These are phyloP conservation scores for Lysandra coridon DNA, from an alignment of 2,888 invertebrate species.

Conservation along the genomic window DNA sequence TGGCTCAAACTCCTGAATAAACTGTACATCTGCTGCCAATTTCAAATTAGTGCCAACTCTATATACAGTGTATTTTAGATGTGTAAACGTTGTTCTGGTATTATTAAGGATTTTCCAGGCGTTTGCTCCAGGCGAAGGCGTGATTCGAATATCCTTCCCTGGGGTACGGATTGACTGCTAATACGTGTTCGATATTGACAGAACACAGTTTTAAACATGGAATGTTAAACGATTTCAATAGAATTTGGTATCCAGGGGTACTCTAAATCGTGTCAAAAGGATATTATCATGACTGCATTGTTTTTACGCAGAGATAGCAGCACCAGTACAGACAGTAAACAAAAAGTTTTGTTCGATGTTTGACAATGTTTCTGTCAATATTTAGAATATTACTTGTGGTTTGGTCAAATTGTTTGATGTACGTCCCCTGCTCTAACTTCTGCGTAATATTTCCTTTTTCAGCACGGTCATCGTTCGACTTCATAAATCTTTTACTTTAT, in stretches of 20 bases:
- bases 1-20: conserved; percentile 9
- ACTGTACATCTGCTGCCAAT: conserved; percentile 25
- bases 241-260: neutral
- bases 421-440: too few relatives aligned
- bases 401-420: too few relatives aligned
- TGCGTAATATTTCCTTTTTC: too few relatives aligned
- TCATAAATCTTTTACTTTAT: too few relatives aligned
- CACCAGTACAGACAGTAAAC: too few relatives aligned
- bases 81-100: conserved; percentile 27
- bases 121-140: conserved; percentile 27
- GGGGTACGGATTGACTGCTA: conserved; percentile 27
- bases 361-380: too few relatives aligned
- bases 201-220: neutral
- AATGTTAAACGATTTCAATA: neutral
- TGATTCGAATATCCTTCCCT: conserved; percentile 27
- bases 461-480: too few relatives aligned
- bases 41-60: conserved; percentile 28
- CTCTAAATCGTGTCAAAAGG: too few relatives aligned
- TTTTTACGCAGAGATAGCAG: too few relatives aligned
- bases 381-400: too few relatives aligned
- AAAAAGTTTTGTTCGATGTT: too few relatives aligned
- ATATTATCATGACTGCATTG: too few relatives aligned
- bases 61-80: conserved; percentile 29
- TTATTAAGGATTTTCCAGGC: conserved; percentile 29
- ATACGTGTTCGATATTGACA: conserved; percentile 23